Percentiles rank a stretch among this genome's conserved stretches.
Conservation (phyloP, 1,140 invertebrate species). For the Listronotus oregonensis region DNA sequence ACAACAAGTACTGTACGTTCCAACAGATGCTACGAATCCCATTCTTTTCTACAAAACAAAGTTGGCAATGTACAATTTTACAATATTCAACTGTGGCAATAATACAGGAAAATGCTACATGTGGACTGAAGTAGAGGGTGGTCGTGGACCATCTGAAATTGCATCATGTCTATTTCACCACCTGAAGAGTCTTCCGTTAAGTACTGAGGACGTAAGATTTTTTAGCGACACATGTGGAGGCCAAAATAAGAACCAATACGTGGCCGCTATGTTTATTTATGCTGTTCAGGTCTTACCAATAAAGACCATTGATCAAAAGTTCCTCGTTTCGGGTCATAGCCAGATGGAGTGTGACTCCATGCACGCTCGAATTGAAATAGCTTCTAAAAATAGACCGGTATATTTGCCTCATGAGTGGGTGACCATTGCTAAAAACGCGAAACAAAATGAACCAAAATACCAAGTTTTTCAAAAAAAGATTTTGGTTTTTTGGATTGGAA, state of each 20-base stretch:
- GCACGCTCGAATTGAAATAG: slow-evolving; percentile 2
- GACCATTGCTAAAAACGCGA: slow-evolving; percentile 3
- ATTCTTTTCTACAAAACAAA: slow-evolving; percentile 18
- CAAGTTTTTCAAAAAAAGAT: slow-evolving; percentile 5
- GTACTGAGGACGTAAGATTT: background rate
- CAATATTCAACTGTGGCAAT: slow-evolving; percentile 4
- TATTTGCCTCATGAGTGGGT: slow-evolving; percentile 7
- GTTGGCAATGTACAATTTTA: slow-evolving; percentile 11
- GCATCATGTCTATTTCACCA: slow-evolving; percentile 9
- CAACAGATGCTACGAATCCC: slow-evolving; percentile 12
- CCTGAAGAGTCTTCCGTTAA: background rate
- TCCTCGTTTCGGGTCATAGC: background rate
- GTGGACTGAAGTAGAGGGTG: slow-evolving; percentile 1
- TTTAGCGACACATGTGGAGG: slow-evolving; percentile 9
- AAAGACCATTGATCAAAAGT: slow-evolving; percentile 1
- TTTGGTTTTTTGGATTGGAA: background rate
- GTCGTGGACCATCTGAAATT: background rate
- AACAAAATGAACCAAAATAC: background rate
- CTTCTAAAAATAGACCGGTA: background rate
- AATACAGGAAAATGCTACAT: slow-evolving; percentile 8
- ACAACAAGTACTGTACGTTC: slow-evolving; percentile 9
- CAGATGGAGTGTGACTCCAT: slow-evolving; percentile 4
- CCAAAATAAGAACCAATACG: slow-evolving; percentile 3
- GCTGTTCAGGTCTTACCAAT: background rate
- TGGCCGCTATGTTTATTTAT: too few species aligned